These are phyloP conservation scores for Epizoanthus fatuus DNA, from an alignment of 92 coral and sea anemone genomes.

Conservation along the genomic window DNA sequence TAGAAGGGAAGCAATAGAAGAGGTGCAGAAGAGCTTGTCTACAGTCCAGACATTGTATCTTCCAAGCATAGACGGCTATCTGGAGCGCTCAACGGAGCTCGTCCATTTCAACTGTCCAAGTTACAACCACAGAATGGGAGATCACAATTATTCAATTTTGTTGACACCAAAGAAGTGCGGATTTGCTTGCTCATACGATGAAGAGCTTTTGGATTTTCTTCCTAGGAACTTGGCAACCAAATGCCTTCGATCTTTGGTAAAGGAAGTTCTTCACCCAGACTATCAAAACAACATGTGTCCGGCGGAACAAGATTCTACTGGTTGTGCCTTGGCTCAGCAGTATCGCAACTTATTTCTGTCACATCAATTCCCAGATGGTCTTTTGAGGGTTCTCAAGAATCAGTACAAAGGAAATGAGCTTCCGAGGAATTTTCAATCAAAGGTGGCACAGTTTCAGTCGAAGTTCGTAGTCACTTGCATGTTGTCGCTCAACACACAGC, in stretches of 20 bases:
- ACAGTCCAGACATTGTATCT: constrained; percentile 64
- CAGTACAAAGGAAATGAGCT: not conserved
- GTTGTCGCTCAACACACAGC: constrained; percentile 65
- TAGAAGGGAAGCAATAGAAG: not conserved
- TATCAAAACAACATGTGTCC: constrained; percentile 65
- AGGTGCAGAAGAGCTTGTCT: constrained; percentile 11
- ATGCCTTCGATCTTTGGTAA: constrained; percentile 48
- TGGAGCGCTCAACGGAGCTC: constrained; percentile 65
- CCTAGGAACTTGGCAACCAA: constrained; percentile 65
- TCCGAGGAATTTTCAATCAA: not conserved
- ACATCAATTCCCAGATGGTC: constrained; percentile 55
- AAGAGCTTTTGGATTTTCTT: constrained; percentile 36
- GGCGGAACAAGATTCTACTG: constrained; percentile 51
- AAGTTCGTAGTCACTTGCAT: constrained; percentile 66
- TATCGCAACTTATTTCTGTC: constrained; percentile 65
- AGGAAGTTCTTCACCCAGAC: constrained; percentile 76
- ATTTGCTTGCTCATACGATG: not conserved
- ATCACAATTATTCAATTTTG: constrained; percentile 53
- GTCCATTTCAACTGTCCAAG: constrained; percentile 55
- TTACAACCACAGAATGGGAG: constrained; percentile 38
- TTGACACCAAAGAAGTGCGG: constrained; percentile 44
- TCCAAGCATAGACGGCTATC: constrained; percentile 57
- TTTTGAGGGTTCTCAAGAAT: constrained; percentile 1
- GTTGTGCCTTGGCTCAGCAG: constrained; percentile 38
- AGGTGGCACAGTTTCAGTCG: not conserved